A percentile compares a stretch with the other conserved stretches of the same genome.
Evolutionary conservation across 2,888 invertebrate genomes (phyloP).

Genomic region (Eubasilissa splendida): DNA sequence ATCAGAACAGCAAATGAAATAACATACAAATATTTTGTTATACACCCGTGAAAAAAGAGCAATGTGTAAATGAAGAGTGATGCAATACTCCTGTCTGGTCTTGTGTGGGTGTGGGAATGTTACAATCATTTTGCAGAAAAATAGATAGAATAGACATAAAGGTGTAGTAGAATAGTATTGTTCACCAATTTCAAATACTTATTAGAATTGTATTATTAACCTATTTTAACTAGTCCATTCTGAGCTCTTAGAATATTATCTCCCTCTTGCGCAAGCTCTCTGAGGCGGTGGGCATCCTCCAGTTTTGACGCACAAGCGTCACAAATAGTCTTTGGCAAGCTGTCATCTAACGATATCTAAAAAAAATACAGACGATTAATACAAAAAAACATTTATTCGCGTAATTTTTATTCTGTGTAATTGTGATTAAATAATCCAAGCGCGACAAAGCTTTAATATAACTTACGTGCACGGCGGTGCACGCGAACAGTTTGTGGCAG

Average conservation of each 20-base stretch:
- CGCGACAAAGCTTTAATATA: not conserved
- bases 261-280: constrained; percentile 39
- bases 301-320: constrained; percentile 31
- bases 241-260: constrained; percentile 32
- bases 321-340: constrained; percentile 46
- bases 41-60: too few species aligned
- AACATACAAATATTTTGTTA: too few species aligned
- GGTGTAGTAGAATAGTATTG: too few species aligned
- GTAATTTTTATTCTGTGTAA: too few species aligned
- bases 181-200: too few species aligned
- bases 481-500: constrained; percentile 11
- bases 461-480: constrained; percentile 31
- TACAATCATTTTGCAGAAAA: too few species aligned
- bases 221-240: constrained; percentile 28
- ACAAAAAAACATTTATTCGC: not conserved
- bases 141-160: too few species aligned
- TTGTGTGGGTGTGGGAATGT: too few species aligned
- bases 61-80: too few species aligned
- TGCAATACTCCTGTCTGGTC: too few species aligned
- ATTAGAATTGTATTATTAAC: not conserved
- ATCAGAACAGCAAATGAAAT: too few species aligned
- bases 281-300: constrained; percentile 40
- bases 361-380: constrained; percentile 4
- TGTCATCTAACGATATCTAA: constrained; percentile 43
- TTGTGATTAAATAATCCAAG: too few species aligned